A percentile compares a stretch with the other conserved stretches of the same genome.
Conservation (phyloP, 2,113 vertebrate genomes). For the Semicossyphus pulcher region DNA sequence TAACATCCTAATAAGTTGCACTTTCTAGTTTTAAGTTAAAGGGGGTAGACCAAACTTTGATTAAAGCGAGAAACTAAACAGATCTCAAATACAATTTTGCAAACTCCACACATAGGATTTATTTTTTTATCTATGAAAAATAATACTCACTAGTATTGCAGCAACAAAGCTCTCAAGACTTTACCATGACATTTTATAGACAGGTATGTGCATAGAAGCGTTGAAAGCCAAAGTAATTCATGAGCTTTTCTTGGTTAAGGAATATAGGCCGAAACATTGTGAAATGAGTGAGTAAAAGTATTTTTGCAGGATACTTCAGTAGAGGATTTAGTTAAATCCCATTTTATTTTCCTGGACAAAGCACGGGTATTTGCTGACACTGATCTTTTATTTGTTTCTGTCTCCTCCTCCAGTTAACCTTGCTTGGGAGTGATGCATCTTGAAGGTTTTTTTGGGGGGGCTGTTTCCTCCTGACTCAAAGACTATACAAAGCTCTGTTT, state of each 20-base stretch:
- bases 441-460: constrained; percentile 73
- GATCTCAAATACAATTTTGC: no score
- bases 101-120: no score
- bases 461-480: constrained; percentile 84
- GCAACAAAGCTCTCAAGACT: no score
- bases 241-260: neutral
- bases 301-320: neutral
- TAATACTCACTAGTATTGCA: no score
- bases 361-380: neutral
- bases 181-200: neutral
- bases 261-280: neutral
- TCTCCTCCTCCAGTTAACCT: constrained; percentile 91
- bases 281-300: neutral
- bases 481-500: constrained; percentile 78
- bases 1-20: no score
- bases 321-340: neutral
- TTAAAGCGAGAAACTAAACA: no score
- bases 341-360: neutral
- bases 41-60: no score
- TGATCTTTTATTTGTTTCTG: constrained; percentile 32
- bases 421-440: constrained; percentile 83
- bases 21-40: no score
- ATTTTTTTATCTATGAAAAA: no score
- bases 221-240: neutral
- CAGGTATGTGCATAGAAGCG: no score